A percentile compares a stretch with the other conserved stretches of the same genome.
phyloP scores from a whole-genome alignment of 2,888 invertebrate genomes.

The Aphrophora alni region DNA sequence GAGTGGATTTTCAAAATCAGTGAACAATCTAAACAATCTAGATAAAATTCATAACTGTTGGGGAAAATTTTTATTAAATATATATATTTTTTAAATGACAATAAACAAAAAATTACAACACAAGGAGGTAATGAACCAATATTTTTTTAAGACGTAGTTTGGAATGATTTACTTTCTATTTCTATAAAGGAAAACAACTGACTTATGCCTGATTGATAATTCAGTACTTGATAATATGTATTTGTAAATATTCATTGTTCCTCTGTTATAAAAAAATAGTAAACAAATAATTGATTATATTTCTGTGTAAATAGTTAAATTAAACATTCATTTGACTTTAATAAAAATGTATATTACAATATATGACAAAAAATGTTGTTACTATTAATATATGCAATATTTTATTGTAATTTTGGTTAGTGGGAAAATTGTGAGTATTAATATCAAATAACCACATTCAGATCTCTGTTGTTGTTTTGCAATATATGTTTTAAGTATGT shows the following conservation, averaged over 20 bases:
- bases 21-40: no score
- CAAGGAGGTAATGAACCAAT: not conserved
- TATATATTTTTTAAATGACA: not conserved
- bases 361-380: not conserved
- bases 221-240: not conserved
- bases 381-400: not conserved
- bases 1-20: no score
- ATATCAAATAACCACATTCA: not conserved
- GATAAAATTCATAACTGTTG: no score
- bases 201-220: not conserved
- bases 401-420: not conserved
- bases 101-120: not conserved
- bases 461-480: not conserved
- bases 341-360: not conserved
- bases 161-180: no score
- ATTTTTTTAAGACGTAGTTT: no score
- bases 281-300: not conserved
- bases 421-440: not conserved
- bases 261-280: not conserved
- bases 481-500: not conserved
- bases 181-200: no score
- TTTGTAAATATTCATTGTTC: not conserved
- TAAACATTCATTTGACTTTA: not conserved
- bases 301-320: not conserved
- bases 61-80: no score